Evolutionary conservation across 1,140 invertebrate species (phyloP), one percentile per base, ranked within the genome.

Genomic region (Amyelois transitella): DNA sequence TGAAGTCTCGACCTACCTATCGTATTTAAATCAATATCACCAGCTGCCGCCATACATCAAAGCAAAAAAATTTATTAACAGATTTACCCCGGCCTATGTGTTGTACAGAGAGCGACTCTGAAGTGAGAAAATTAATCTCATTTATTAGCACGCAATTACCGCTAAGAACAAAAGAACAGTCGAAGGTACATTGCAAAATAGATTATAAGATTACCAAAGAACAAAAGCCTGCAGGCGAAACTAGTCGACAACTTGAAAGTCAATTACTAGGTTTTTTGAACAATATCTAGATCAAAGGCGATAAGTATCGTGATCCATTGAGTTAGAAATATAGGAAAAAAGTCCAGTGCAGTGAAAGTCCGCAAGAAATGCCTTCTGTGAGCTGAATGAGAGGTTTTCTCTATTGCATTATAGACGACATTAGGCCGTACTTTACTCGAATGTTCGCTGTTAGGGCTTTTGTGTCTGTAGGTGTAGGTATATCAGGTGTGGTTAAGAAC

Each of bases 331-430:
- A 59, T 50, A 45, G 24, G 47, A 53, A 59, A 59, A 59, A 59
- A 54, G 47, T 28, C 19, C 20, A 49, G 52, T 58, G 6, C 25
- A 53, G 57, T 53, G 57, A 59, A 59, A 59, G 57, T 59, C 8
- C 0, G 28, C 38, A 59, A 59, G 51, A 59, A 53, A 44, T 28
- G 25, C 43, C 18, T 58, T 12, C 43, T 44, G 22, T 38, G 5
- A 32, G 52, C 43, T 21, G 20, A 53, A 22, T 45, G 20, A 28
- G 56, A 25, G 19, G 50, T 53, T 59, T 59, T 53, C 57, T 49
- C 57, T 47, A 59, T 59, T 59, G 53, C 48, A 47, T 14, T 49
- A 47, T 28, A 48, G 52, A 43, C 44, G 19, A 18, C 22, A 24
- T 52, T 51, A 49, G 24, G 43, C 24, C 25, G 14, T 7, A 10